Evolutionary conservation across 2,888 invertebrate species (phyloP).

Genomic region (Anticlea derivata): DNA sequence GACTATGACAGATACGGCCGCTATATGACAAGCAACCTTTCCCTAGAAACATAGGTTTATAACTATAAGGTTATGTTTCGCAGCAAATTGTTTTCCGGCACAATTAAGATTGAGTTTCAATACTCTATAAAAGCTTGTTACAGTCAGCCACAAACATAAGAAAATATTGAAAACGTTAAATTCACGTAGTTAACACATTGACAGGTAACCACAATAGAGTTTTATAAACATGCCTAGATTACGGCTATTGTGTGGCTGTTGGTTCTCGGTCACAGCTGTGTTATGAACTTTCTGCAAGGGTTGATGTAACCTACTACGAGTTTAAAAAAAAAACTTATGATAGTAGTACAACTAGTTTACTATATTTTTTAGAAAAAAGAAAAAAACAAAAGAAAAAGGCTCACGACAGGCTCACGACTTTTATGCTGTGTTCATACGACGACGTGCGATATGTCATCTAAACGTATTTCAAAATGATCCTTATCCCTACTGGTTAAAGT

Average conservation of each 20-base stretch:
- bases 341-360: too few species aligned
- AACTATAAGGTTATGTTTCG: slow-evolving; percentile 50
- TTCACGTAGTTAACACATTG: slow-evolving; percentile 31
- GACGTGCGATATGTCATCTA: too few species aligned
- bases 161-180: slow-evolving; percentile 43
- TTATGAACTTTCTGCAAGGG: not conserved
- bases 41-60: slow-evolving; percentile 57
- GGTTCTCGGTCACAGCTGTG: not conserved
- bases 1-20: too few species aligned
- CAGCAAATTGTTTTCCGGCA: slow-evolving; percentile 76
- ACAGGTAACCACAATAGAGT: slow-evolving; percentile 43
- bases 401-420: too few species aligned
- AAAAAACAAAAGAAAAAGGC: too few species aligned
- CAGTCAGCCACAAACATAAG: slow-evolving; percentile 39
- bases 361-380: too few species aligned
- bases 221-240: slow-evolving; percentile 58
- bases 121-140: slow-evolving; percentile 57
- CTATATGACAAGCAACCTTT: slow-evolving; percentile 54
- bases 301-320: slow-evolving; percentile 1
- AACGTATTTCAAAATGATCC: too few species aligned
- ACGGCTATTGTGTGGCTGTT: slow-evolving; percentile 38
- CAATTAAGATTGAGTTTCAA: slow-evolving; percentile 77
- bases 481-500: too few species aligned
- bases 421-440: too few species aligned
- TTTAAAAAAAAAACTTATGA: too few species aligned